Base-by-base conservation (phyloP, 2,113 vertebrate genomes). In the Gymnorhina tibicen region DNA sequence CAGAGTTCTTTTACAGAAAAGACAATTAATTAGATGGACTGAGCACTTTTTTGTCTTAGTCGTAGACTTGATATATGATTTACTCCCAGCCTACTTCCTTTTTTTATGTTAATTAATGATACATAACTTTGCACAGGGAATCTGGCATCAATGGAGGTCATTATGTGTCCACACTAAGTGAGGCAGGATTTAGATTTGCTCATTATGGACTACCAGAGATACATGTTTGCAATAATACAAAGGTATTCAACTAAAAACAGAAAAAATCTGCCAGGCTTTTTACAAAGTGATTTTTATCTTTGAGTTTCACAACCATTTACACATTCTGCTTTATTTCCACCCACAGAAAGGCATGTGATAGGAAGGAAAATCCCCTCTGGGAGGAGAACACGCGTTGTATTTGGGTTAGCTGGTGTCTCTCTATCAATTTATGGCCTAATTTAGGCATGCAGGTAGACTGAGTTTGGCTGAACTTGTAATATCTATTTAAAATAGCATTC, bases 321-420 rank as follows among this genome's bases (percentile, higher is more conserved):
- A 41, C 10, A 10, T 81, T 85, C 41, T 77, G 23, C 8, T 35
- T 60, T 78, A 10, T 80, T 75, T 62, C 19, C 27, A 69, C 6
- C 20, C 53, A 62, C 18, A 74, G 28, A 74, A 70, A 49, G 23
- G 5, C 37, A 55, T 9, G 17, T 4, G n/a, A 58, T 3, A n/a
- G 22, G 32, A 85, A 88, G 22, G 66, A 62, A 91, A 66, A 77
- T 62, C 37, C 44, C 17, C 22, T 35, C 49, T 73, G 72, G 41
- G 11, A 73, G 37, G 2, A 80, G n/a, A 77, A 20, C 8, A 30
- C 5, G 18, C 0, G 0, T 32, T 64, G 10, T 28, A 41, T 28
- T 58, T 53, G 47, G 19, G 37, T 74, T 70, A 67, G 37, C 5
- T 53, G 8, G 8, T n/a, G 20, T 56, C 28, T 53, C 27, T 52